Conservation (phyloP, 2,113 vertebrate species). For the Melanostigma gelatinosum region DNA sequence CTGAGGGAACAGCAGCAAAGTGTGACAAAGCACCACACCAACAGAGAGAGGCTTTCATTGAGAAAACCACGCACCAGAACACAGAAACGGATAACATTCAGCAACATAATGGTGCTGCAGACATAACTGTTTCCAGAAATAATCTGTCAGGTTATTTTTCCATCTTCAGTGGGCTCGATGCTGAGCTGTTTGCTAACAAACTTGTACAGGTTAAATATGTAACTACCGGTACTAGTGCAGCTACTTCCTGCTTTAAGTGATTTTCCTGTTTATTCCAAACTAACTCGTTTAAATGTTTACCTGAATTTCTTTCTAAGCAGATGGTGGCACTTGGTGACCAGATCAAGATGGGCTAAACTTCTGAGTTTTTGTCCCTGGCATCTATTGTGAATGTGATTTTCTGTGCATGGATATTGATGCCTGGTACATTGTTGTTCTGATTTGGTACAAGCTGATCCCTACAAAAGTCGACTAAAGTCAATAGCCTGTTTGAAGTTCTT, state of each 20-base stretch:
- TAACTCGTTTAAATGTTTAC: neutral
- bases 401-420: neutral
- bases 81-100: slow-evolving; percentile 35
- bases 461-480: neutral
- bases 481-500: neutral
- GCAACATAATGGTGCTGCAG: slow-evolving; percentile 17
- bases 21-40: slow-evolving; percentile 55
- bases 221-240: neutral
- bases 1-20: slow-evolving; percentile 42
- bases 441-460: neutral
- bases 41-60: slow-evolving; percentile 37
- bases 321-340: neutral
- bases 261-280: neutral
- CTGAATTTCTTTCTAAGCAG: neutral
- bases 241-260: neutral
- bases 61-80: slow-evolving; percentile 32
- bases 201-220: neutral
- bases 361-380: neutral
- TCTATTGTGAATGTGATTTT: neutral
- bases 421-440: neutral
- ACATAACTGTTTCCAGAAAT: slow-evolving; percentile 25
- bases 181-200: neutral
- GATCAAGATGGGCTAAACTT: neutral
- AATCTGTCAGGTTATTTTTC: slow-evolving; percentile 29
- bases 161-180: neutral